These are phyloP conservation scores for Lasioglossum marginatum DNA, from an alignment of 2,888 invertebrate genomes.

Conservation along the genomic window DNA sequence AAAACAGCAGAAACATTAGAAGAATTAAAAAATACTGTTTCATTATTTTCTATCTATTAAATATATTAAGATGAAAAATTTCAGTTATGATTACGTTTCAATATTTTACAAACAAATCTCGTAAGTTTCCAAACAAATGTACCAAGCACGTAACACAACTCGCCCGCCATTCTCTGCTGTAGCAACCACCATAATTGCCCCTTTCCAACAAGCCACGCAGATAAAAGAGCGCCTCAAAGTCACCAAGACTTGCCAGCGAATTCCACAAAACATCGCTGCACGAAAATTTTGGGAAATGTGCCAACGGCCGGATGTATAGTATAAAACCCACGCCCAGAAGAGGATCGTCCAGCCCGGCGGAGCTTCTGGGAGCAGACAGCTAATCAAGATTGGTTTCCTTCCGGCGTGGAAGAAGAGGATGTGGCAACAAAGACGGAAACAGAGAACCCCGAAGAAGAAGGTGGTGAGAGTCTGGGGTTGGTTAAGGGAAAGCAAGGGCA, in stretches of 20 bases:
- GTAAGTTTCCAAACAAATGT: neutral
- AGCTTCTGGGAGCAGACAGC: conserved; percentile 47
- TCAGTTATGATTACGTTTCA: neutral
- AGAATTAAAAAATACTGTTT: no score
- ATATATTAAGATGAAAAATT: no score
- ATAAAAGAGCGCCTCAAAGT: neutral
- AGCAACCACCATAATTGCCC: neutral
- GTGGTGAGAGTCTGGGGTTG: neutral
- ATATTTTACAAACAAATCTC: neutral
- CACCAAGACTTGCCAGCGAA: neutral
- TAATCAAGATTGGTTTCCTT: conserved; percentile 65
- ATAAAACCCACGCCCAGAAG: neutral
- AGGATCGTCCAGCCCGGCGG: conserved; percentile 15
- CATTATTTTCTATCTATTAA: no score
- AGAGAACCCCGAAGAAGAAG: conserved; percentile 12
- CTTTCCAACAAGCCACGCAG: neutral
- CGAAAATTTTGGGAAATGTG: neutral
- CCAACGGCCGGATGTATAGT: conserved; percentile 9
- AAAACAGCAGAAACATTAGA: no score
- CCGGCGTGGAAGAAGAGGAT: conserved; percentile 16
- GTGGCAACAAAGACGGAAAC: neutral
- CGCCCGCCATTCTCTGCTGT: neutral
- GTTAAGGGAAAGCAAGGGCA: neutral
- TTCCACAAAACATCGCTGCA: neutral
- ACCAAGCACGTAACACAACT: neutral